phyloP scores from a whole-genome alignment of 1,140 invertebrate species.

The Drosophila punjabiensis region DNA sequence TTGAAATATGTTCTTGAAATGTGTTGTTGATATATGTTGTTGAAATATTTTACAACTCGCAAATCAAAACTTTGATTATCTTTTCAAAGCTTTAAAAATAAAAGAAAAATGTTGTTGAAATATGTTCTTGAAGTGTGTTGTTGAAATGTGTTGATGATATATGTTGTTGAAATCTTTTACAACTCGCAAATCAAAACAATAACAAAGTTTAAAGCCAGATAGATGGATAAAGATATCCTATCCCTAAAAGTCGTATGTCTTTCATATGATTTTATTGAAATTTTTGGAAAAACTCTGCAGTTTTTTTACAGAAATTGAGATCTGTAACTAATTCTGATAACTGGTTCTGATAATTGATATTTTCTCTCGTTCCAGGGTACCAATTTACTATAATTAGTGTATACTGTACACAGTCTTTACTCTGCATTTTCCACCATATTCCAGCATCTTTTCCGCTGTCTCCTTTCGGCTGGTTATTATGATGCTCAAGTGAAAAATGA shows the following conservation, averaged over 20 bases:
- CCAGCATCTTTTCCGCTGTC: conserved; percentile 37
- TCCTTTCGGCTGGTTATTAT: conserved; percentile 56
- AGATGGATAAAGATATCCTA: background rate
- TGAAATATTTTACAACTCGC: no score
- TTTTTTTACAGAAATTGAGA: background rate
- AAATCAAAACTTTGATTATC: no score
- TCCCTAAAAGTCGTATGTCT: background rate
- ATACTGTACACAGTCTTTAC: background rate
- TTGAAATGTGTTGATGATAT: background rate
- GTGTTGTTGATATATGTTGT: no score
- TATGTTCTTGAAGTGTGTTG: no score
- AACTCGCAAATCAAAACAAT: background rate
- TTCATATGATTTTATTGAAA: background rate
- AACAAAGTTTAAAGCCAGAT: background rate
- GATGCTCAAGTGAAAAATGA: conserved; percentile 74
- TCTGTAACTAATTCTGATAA: background rate
- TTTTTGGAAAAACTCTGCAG: background rate
- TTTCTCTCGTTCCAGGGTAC: no score
- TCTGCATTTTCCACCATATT: conserved; percentile 17
- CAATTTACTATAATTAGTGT: background rate
- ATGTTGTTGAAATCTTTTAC: background rate
- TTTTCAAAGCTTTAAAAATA: background rate
- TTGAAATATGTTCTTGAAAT: no score
- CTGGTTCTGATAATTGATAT: no score
- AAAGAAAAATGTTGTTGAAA: background rate